A percentile compares a stretch with the other conserved stretches of the same genome.
phyloP scores from a whole-genome alignment of 1,140 invertebrate species.

The Agraylea sexmaculata region DNA sequence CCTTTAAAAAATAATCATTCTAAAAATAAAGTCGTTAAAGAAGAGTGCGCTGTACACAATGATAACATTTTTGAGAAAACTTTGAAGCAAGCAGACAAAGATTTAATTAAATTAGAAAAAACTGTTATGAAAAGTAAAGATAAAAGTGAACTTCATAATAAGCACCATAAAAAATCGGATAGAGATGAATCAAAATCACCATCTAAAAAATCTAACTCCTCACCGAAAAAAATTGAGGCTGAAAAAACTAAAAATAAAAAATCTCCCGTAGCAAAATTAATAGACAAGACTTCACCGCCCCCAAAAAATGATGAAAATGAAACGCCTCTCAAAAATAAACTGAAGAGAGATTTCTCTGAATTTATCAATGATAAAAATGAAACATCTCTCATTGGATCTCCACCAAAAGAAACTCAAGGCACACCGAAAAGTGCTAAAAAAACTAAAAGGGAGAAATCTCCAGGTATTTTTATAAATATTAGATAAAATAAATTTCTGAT shows the following conservation, averaged over 20 bases:
- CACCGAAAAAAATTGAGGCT: slow-evolving; percentile 8
- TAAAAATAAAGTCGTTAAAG: slow-evolving; percentile 13
- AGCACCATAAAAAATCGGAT: slow-evolving; percentile 1
- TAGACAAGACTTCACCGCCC: slow-evolving; percentile 11
- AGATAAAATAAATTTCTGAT: neutral
- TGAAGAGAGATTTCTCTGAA: slow-evolving; percentile 29
- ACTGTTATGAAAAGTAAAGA: neutral
- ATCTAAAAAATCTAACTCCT: slow-evolving; percentile 4
- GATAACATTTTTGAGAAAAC: slow-evolving; percentile 59
- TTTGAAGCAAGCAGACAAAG: slow-evolving; percentile 46
- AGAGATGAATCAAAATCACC: slow-evolving; percentile 8
- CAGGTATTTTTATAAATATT: neutral
- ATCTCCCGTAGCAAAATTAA: slow-evolving; percentile 10
- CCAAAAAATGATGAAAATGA: slow-evolving; percentile 18
- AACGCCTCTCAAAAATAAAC: slow-evolving; percentile 24
- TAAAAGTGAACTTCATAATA: slow-evolving; percentile 14
- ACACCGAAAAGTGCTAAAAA: slow-evolving; percentile 6
- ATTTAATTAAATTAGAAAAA: slow-evolving; percentile 1
- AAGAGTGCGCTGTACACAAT: slow-evolving; percentile 44
- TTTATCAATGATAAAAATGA: slow-evolving; percentile 26
- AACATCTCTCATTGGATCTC: slow-evolving; percentile 16
- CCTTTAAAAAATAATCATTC: slow-evolving; percentile 15
- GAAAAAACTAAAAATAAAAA: slow-evolving; percentile 13
- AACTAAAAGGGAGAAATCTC: slow-evolving; percentile 2
- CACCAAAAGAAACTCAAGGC: slow-evolving; percentile 17